Conservation (phyloP, 2,888 invertebrate genomes). For the Cosmia pyralina region DNA sequence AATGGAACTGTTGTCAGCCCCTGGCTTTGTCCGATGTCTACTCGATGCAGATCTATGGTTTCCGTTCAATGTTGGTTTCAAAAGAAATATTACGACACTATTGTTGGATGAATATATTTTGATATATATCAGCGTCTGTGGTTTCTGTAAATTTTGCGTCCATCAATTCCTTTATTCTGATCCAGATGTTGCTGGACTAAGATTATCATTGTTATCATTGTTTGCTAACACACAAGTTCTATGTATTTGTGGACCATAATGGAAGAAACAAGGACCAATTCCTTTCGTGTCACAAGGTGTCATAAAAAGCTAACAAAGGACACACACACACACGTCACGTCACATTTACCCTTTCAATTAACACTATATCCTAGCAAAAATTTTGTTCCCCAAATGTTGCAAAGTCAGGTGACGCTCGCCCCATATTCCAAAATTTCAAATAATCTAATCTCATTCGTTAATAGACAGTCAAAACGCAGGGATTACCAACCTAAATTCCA, state of each 20-base stretch:
- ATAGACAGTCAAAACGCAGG: constrained; percentile 11
- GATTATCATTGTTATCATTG: neutral
- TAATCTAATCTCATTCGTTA: neutral
- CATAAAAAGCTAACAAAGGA: neutral
- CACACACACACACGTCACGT: too few species aligned
- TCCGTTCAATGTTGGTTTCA: constrained; percentile 73
- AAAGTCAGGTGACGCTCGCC: neutral
- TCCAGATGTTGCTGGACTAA: neutral
- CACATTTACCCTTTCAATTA: neutral
- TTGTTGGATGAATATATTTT: constrained; percentile 38
- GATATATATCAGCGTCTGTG: constrained; percentile 13
- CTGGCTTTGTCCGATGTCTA: constrained; percentile 82
- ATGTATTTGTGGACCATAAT: neutral
- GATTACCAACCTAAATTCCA: constrained; percentile 14
- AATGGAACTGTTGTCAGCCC: constrained; percentile 81
- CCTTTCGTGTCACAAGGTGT: neutral
- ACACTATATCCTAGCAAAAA: neutral
- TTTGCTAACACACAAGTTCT: neutral
- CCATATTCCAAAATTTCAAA: constrained; percentile 22
- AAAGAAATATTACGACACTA: constrained; percentile 73
- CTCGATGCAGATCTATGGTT: constrained; percentile 82
- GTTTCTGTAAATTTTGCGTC: neutral
- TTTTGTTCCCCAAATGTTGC: neutral
- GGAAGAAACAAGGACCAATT: neutral
- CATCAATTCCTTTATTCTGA: neutral